Evolutionary conservation across 2,113 vertebrate species (phyloP), one percentile per base, ranked within the genome.

Genomic region (Corydoras sp.): DNA sequence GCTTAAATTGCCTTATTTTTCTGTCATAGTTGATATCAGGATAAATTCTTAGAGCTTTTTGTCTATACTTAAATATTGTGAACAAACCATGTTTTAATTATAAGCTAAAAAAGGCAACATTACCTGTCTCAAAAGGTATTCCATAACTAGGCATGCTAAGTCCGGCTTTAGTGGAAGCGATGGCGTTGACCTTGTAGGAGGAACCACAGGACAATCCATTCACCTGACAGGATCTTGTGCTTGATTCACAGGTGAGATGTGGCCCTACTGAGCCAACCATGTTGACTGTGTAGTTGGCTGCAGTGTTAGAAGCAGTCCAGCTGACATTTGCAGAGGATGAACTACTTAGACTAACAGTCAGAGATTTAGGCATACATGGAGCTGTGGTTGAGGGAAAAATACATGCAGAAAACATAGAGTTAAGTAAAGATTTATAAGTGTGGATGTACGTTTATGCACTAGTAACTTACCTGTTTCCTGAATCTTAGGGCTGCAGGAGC

Each of bases 61-160:
- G 18, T 24, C 18, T 24, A 24, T 24, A 24, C 18, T 24, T 24
- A 24, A 24, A 24, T 24, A 24, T 24, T 24, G 18, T 24, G 18
- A 24, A 24, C 18, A 24, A 24, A 24, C 18, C 18, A 24, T 24
- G 18, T 43, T 43, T 43, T 5, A 43, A 43, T 43, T 43, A 43
- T 5, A 43, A 43, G 35, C 7, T 4, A 31, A 13, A 12, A 0
- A 62, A 6, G 10, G 10, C 48, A 61, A 48, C 12, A 77, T 63
- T 63, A 95, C 93, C 92, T 79, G 92, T 96, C 83, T 96, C 94
- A 49, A 94, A 80, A 30, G 82, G 83, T 3, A 91, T 69, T 1
- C 84, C 90, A 88, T 89, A 95, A 85, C 94, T 97, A 76, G 94
- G 92, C 68, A 94, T 90, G 78, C 95, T 97, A 48, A 65, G 66